phyloP scores from a whole-genome alignment of 2,888 invertebrate genomes.

The Drosophila helvetica region DNA sequence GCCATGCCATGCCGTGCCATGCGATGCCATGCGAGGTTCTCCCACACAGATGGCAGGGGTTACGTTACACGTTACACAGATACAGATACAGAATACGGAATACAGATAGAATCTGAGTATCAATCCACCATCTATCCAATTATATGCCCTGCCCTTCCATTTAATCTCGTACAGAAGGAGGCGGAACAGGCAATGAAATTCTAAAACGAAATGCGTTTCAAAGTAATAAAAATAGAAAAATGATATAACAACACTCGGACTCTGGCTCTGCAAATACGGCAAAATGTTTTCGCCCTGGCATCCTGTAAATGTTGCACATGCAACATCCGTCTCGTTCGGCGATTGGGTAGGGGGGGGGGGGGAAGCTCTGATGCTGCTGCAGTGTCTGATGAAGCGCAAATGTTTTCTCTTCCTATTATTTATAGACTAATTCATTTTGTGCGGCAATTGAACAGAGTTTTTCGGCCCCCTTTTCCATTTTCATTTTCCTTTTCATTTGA shows the following conservation, averaged over 20 bases:
- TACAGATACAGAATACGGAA: background rate
- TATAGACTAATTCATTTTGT: slow-evolving; percentile 27
- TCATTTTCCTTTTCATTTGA: slow-evolving; percentile 6
- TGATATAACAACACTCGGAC: background rate
- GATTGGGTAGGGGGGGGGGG: background rate
- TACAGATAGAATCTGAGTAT: background rate
- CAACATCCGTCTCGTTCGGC: slow-evolving; percentile 4
- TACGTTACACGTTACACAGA: background rate
- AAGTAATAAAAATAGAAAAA: background rate
- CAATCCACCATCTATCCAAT: background rate
- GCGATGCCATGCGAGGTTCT: too few species aligned
- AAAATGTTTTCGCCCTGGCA: background rate
- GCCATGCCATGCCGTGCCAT: background rate
- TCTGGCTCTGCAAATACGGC: background rate
- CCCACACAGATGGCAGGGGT: background rate
- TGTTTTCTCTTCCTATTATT: slow-evolving; percentile 19
- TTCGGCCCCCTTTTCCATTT: slow-evolving; percentile 12
- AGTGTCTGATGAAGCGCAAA: background rate
- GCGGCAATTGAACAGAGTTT: slow-evolving; percentile 23
- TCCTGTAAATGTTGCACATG: slow-evolving; percentile 37
- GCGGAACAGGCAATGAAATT: background rate
- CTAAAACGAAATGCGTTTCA: background rate
- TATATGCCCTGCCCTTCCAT: background rate
- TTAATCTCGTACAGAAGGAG: background rate
- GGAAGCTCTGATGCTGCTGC: background rate